phyloP scores from a whole-genome alignment of 2,113 vertebrate genomes.

The Macrotis lagotis region DNA sequence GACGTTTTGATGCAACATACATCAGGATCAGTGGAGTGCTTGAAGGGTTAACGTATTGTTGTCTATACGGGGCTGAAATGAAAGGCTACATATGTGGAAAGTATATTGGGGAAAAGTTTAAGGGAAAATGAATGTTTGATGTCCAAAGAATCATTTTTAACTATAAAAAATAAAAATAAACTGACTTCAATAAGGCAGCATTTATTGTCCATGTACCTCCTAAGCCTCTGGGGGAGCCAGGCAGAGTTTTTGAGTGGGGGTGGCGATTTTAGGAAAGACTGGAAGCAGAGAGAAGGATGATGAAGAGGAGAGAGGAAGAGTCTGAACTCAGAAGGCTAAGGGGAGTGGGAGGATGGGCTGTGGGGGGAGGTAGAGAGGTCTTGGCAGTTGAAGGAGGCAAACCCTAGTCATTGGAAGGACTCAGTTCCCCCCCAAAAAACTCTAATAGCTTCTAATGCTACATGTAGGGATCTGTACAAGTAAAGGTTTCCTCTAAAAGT shows the following conservation, averaged over 20 bases:
- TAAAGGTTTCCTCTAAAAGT: neutral
- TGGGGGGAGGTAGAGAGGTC: neutral
- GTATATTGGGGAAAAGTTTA: too few species aligned
- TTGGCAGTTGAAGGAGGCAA: neutral
- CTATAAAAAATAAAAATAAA: neutral
- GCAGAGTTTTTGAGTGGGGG: neutral
- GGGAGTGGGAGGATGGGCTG: too few species aligned
- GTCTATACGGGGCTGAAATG: accelerated
- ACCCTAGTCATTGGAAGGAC: neutral
- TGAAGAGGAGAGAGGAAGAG: neutral
- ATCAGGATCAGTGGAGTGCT: accelerated
- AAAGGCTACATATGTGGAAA: accelerated
- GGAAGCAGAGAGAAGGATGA: neutral
- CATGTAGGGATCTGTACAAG: neutral
- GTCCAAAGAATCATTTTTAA: too few species aligned
- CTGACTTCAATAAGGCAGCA: neutral
- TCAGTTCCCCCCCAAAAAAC: neutral
- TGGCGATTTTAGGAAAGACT: neutral
- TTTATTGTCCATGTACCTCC: neutral
- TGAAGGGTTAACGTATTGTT: accelerated
- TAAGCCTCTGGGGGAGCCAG: neutral
- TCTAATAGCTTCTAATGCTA: too few species aligned
- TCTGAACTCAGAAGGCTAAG: too few species aligned
- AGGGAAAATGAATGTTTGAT: neutral
- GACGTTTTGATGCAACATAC: neutral